These are phyloP conservation scores for Laothoe populi DNA, from an alignment of 2,888 invertebrate species.

Conservation along the genomic window DNA sequence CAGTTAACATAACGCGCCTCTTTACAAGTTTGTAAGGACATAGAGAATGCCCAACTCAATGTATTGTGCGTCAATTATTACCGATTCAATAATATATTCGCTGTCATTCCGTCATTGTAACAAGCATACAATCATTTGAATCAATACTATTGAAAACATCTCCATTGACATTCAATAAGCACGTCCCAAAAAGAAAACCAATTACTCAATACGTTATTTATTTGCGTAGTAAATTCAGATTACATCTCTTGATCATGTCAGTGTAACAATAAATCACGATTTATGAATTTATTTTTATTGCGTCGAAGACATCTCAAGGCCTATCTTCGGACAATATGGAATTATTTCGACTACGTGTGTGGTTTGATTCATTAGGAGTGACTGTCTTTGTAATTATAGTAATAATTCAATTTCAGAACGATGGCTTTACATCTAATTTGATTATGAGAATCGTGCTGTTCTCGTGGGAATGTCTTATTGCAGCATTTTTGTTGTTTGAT, in stretches of 20 bases:
- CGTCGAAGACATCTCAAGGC: conserved; percentile 8
- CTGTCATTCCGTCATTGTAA: conserved; percentile 1
- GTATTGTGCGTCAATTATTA: no score
- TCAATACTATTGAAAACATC: not conserved
- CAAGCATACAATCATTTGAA: not conserved
- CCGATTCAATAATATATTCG: no score
- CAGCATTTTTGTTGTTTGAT: not conserved
- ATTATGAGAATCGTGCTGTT: conserved; percentile 1
- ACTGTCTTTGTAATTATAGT: not conserved
- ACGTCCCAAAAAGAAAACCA: not conserved
- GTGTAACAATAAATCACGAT: conserved; percentile 16
- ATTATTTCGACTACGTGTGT: not conserved
- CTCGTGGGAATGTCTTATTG: conserved; percentile 7
- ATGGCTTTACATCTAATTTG: not conserved
- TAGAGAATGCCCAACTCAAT: no score
- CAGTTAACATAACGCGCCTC: no score
- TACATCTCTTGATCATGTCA: not conserved
- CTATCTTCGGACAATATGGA: not conserved
- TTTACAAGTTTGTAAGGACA: no score
- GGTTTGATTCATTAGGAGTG: not conserved
- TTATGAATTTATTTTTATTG: conserved; percentile 13
- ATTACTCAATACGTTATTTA: conserved; percentile 13
- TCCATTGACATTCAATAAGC: not conserved
- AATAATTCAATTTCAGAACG: conserved; percentile 5
- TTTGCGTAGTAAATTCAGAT: not conserved